These are phyloP conservation scores for Laspeyria flexula DNA, from an alignment of 2,888 invertebrate species.

Conservation along the genomic window DNA sequence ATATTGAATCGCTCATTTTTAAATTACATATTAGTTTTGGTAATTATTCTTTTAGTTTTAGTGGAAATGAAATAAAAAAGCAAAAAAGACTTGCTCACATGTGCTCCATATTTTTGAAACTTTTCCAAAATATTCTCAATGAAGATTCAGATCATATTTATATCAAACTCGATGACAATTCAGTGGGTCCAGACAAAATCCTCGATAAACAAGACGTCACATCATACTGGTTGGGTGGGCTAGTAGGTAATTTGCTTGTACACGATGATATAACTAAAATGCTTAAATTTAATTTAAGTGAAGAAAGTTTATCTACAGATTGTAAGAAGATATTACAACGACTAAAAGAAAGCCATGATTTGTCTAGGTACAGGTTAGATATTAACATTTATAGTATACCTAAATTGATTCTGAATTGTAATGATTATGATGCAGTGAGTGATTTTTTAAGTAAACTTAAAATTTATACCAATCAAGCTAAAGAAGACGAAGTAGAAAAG, in stretches of 20 bases:
- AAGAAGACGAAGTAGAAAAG: constrained; percentile 37
- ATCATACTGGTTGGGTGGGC: constrained; percentile 29
- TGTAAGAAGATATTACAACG: constrained; percentile 15
- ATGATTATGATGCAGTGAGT: constrained; percentile 16
- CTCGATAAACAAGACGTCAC: constrained; percentile 28
- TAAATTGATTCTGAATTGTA: constrained; percentile 17
- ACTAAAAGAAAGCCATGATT: constrained; percentile 11
- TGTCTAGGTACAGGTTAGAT: constrained; percentile 26
- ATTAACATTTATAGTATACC: constrained; percentile 27
- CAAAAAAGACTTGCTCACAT: constrained; percentile 18
- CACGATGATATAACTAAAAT: constrained; percentile 16
- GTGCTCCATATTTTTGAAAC: constrained; percentile 16
- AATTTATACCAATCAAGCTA: constrained; percentile 43
- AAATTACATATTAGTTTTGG: constrained; percentile 32
- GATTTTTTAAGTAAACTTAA: constrained; percentile 22
- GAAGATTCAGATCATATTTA: constrained; percentile 1
- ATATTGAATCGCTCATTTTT: constrained; percentile 14
- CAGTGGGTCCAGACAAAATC: constrained; percentile 22
- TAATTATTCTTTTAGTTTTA: constrained; percentile 21
- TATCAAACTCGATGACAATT: constrained; percentile 27
- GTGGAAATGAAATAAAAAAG: constrained; percentile 17
- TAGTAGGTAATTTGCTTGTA: constrained; percentile 34
- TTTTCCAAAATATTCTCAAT: constrained; percentile 3
- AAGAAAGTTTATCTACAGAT: constrained; percentile 9
- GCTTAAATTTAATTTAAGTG: constrained; percentile 32